phyloP scores from a whole-genome alignment of 2,888 invertebrate species.

The Drosophila incognita region DNA sequence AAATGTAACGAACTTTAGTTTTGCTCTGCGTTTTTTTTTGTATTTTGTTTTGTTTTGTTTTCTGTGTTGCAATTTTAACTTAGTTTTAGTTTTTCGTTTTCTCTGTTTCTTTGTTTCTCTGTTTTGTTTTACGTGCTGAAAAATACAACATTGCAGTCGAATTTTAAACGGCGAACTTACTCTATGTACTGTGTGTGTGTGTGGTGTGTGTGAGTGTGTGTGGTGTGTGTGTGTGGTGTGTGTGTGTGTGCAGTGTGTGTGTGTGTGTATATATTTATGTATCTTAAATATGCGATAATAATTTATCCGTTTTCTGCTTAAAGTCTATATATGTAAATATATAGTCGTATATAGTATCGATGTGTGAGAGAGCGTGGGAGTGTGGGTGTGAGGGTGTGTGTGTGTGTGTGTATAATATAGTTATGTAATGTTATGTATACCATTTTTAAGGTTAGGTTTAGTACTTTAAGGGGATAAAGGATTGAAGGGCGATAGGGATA shows the following conservation, averaged over 20 bases:
- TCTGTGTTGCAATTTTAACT: slow-evolving; percentile 15
- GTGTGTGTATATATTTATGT: slow-evolving; percentile 19
- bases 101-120: slow-evolving; percentile 1
- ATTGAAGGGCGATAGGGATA: slow-evolving; percentile 9
- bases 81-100: slow-evolving; percentile 40
- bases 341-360: slow-evolving; percentile 45
- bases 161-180: slow-evolving; percentile 27
- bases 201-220: slow-evolving; percentile 14
- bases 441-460: slow-evolving; percentile 14
- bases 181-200: slow-evolving; percentile 20
- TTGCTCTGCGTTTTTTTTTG: slow-evolving; percentile 23
- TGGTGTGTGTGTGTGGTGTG: neutral
- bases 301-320: slow-evolving; percentile 49
- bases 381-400: slow-evolving; percentile 5
- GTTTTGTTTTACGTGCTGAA: slow-evolving; percentile 59
- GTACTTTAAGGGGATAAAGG: slow-evolving; percentile 12
- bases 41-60: slow-evolving; percentile 1
- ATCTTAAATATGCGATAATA: slow-evolving; percentile 43
- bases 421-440: slow-evolving; percentile 13
- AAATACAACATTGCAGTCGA: slow-evolving; percentile 75
- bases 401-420: slow-evolving; percentile 4
- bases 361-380: slow-evolving; percentile 12
- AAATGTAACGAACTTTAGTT: slow-evolving; percentile 62
- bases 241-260: slow-evolving; percentile 7
- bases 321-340: slow-evolving; percentile 65